Conservation (phyloP, 2,888 invertebrate genomes). For the Brachypalpus laphriformis region DNA sequence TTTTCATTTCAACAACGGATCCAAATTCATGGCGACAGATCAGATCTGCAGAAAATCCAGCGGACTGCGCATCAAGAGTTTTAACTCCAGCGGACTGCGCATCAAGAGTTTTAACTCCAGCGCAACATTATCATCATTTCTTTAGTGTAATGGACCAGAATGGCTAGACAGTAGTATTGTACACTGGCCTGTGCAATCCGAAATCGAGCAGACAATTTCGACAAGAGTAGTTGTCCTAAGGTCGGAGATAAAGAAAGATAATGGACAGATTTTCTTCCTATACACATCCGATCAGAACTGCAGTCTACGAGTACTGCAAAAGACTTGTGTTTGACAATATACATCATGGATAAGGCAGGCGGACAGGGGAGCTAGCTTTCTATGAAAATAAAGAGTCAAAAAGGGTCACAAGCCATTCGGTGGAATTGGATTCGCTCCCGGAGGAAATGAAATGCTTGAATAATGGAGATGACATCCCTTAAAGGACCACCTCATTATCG, state of each 20-base stretch:
- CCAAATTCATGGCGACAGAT: background rate
- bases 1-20: background rate
- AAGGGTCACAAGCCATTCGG: background rate
- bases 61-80: no score
- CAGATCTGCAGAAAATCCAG: no score
- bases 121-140: no score
- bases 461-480: no score
- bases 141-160: no score
- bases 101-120: background rate
- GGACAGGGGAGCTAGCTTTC: background rate
- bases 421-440: background rate
- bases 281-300: background rate
- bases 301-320: background rate
- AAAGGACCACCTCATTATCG: background rate
- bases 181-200: background rate
- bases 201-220: background rate
- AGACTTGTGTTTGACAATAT: background rate
- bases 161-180: no score
- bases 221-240: background rate
- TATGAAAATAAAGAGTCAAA: background rate
- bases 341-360: background rate
- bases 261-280: background rate
- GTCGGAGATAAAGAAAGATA: background rate
- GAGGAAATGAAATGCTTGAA: no score
- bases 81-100: no score